Evolutionary conservation across 2,113 vertebrate species (phyloP).

Genomic region (Mugil cephalus): DNA sequence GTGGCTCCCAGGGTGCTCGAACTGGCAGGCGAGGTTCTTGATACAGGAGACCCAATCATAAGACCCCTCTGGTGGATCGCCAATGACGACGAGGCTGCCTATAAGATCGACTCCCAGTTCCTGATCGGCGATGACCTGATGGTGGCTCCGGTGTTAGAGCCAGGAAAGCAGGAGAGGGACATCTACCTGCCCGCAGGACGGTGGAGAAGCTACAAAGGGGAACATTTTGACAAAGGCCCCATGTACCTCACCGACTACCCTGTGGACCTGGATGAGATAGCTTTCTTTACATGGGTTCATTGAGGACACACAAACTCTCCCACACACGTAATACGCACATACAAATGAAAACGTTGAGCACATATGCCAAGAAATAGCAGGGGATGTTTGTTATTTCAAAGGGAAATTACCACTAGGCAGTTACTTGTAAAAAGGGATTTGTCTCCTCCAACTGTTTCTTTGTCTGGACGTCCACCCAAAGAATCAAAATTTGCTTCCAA

Average conservation of each 20-base stretch:
- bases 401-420: conserved; percentile 29
- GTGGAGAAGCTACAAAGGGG: conserved; percentile 95
- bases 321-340: conserved; percentile 7
- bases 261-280: conserved; percentile 91
- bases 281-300: conserved; percentile 87
- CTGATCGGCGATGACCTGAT: conserved; percentile 95
- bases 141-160: conserved; percentile 95
- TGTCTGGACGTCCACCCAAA: conserved; percentile 27
- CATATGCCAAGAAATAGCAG: conserved; percentile 23
- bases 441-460: conserved; percentile 12
- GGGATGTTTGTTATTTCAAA: conserved; percentile 37
- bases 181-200: conserved; percentile 93
- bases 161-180: conserved; percentile 93
- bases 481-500: conserved; percentile 43
- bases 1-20: conserved; percentile 93
- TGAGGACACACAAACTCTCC: conserved; percentile 6
- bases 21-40: conserved; percentile 89
- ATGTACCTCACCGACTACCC: conserved; percentile 91
- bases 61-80: conserved; percentile 99
- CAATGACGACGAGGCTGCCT: conserved; percentile 86
- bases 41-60: conserved; percentile 94
- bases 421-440: conserved; percentile 2
- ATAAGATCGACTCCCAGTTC: conserved; percentile 95
- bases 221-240: conserved; percentile 91
- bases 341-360: conserved; percentile 36